These are phyloP conservation scores for Phymanthus crucifer DNA, from an alignment of 92 coral and sea anemone genomes.

Conservation along the genomic window DNA sequence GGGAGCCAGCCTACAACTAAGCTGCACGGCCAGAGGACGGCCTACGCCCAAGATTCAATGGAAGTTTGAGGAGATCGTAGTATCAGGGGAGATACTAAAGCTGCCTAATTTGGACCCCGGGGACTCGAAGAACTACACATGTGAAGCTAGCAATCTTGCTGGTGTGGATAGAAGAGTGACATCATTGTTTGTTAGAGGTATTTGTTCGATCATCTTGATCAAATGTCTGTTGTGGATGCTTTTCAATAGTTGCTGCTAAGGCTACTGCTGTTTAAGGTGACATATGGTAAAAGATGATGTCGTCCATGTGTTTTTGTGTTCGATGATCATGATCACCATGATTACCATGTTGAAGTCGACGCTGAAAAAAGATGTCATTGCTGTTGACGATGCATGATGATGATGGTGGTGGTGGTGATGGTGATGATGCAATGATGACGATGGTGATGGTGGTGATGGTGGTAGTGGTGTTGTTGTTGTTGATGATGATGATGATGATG, in stretches of 20 bases:
- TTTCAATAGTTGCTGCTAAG: neutral
- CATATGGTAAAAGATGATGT: too few relatives aligned
- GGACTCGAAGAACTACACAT: conserved; percentile 69
- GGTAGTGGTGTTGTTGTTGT: too few relatives aligned
- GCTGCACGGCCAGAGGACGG: conserved; percentile 63
- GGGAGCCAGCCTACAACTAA: conserved; percentile 62
- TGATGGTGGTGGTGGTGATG: neutral
- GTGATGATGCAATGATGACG: too few relatives aligned
- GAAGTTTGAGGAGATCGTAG: conserved; percentile 55
- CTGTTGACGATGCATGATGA: neutral
- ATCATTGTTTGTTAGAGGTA: conserved; percentile 41
- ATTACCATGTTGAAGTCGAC: too few relatives aligned
- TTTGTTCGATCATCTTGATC: neutral
- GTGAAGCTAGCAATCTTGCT: conserved; percentile 65
- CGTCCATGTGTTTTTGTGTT: too few relatives aligned
- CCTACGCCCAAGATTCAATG: conserved; percentile 71
- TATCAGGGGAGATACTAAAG: conserved; percentile 42
- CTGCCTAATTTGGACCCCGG: conserved; percentile 43
- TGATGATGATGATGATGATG: too few relatives aligned
- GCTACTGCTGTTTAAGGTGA: too few relatives aligned
- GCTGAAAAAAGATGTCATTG: too few relatives aligned
- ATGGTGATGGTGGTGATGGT: too few relatives aligned
- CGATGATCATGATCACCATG: too few relatives aligned
- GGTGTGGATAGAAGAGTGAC: conserved; percentile 67
- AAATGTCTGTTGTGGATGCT: neutral